Percentiles rank a stretch among this genome's conserved stretches.
Evolutionary conservation across 2,888 invertebrate genomes (phyloP).

Genomic region (Ophion ellenae): DNA sequence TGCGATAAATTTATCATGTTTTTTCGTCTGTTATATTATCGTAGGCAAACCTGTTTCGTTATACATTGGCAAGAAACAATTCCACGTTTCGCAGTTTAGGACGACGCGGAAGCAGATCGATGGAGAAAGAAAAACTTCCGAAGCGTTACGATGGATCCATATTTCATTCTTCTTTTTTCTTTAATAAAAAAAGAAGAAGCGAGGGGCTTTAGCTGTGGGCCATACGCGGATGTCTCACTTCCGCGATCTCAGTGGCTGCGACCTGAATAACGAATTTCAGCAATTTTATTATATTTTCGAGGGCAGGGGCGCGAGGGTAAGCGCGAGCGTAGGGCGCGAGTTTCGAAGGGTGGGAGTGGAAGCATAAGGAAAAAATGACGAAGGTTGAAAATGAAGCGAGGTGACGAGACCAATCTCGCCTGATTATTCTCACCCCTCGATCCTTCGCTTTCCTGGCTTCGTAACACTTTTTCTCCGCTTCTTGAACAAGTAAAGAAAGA

Average conservation of each 20-base stretch:
- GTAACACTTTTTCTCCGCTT: constrained; percentile 1
- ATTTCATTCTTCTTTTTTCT: constrained; percentile 20
- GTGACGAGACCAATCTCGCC: constrained; percentile 58
- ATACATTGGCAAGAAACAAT: constrained; percentile 19
- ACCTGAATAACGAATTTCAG: constrained; percentile 60
- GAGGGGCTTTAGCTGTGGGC: neutral
- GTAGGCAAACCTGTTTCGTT: constrained; percentile 1
- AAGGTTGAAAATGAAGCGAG: constrained; percentile 32
- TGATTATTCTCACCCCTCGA: constrained; percentile 52
- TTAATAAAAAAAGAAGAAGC: constrained; percentile 5
- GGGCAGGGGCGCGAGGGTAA: constrained; percentile 4
- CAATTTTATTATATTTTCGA: constrained; percentile 42
- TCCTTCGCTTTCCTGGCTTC: constrained; percentile 8
- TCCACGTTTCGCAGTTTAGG: neutral
- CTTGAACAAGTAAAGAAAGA: constrained; percentile 22
- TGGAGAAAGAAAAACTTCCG: constrained; percentile 15
- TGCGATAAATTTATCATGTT: constrained; percentile 15
- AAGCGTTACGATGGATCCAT: constrained; percentile 14
- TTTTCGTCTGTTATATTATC: constrained; percentile 18
- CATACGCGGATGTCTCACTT: neutral
- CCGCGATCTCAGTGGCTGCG: constrained; percentile 9
- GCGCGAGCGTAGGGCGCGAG: constrained; percentile 1
- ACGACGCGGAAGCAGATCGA: constrained; percentile 3
- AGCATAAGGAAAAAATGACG: constrained; percentile 17
- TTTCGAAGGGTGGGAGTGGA: neutral